Evolutionary conservation across 2,113 vertebrate genomes (phyloP), one percentile per base, ranked within the genome.

Genomic region (Microcebus ravelobensis): DNA sequence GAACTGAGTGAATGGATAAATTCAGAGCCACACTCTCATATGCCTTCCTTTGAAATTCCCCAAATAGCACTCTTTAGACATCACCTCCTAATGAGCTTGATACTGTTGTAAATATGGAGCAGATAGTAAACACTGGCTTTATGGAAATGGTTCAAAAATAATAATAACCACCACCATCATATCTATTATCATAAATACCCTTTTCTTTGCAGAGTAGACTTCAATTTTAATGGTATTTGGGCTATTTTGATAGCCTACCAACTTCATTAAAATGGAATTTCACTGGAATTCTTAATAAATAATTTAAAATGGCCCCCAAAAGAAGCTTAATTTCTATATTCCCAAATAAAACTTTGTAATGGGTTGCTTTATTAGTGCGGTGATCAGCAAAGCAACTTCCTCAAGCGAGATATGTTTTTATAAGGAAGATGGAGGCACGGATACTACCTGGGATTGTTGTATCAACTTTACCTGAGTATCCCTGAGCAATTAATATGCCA

Each of bases 231-330:
- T 63, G 31, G 34, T 23, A 45, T 91, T 93, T 87, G 74, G 11
- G 63, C 14, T 92, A 36, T 90, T 96, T 91, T 80, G 70, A 87
- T 85, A 67, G 59, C 25, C 29, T 93, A 84, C 36, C 13, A 67
- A 21, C 81, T 92, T 83, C 61, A 57, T 89, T n/a, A 90, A 83
- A 84, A 52, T 52, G 8, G 23, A 92, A 82, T 92, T 79, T 71
- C 79, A 80, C 21, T 21, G 20, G 2, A 90, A 91, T 45, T 50
- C 34, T 76, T 90, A 91, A 61, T 67, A 90, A 83, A 74, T 61
- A 91, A 91, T 92, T 88, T 85, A 91, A 96, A 96, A 84, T 59
- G 61, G 50, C 23, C 34, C 57, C 48, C 36, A 13, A 48, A 50
- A 23, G 63, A 93, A 91, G 36, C 29, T 63, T 80, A 57, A 61